Base-by-base conservation (phyloP, 1,140 invertebrate genomes). In the Onthophagus taurus region DNA sequence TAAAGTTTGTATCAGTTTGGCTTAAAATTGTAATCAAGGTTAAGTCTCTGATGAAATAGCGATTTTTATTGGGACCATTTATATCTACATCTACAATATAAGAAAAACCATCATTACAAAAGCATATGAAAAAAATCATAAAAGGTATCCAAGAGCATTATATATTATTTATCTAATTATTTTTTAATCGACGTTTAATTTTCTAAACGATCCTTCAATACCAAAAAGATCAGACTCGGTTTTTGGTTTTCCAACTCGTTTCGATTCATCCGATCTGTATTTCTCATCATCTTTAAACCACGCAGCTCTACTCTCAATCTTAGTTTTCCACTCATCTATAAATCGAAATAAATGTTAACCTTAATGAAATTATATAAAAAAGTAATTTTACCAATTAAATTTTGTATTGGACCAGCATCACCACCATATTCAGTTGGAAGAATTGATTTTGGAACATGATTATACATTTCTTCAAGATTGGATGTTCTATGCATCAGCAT, bases 391-490 rank as follows among this genome's bases (percentile, higher is more conserved):
- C 41, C 41, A 21, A 33, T 33, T 17, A 43, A 18, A 17, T 33
- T 30, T 31, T 43, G 29, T 31, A 43, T 31, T 11, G 41, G 41
- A 13, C 41, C 41, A 23, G 41, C 47, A 33, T 69, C 63, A 0
- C 75, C 75, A 1, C 74, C 75, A 36, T 73, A 75, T 45, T 78
- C 73, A 17, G 57, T 50, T 0, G 76, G 75, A 8, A 77, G 44
- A 44, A 72, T 64, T 37, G 66, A 53, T 47, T 66, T 65, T 1
- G 74, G 69, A 34, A 78, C 59, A 38, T 55, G 41, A 37, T 71
- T 55, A 43, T 69, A 45, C 11, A 49, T 20, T 13, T 39, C 36
- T 2, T 38, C 20, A 6, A 29, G 6, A 14, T 39, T 38, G 17
- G 19, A 23, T 17, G 16, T 26, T 9, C 14, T 34, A 17, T 42